Conservation (phyloP, 2,888 invertebrate species). For the Mycalesis mineus region DNA sequence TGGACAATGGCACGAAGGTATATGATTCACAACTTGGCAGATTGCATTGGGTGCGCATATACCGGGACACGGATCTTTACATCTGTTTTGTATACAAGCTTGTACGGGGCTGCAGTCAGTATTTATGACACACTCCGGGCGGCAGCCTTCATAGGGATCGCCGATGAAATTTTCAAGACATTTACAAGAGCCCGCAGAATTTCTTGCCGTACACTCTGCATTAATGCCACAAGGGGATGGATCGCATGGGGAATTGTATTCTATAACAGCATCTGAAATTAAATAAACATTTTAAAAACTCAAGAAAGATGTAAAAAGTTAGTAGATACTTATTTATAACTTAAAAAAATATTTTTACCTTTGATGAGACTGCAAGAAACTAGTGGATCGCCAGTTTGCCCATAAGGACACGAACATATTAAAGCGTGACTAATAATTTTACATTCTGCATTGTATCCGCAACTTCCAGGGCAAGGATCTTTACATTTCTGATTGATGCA, state of each 20-base stretch:
- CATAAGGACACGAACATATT: slow-evolving; percentile 80
- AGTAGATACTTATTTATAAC: too few relatives aligned
- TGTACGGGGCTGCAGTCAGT: slow-evolving; percentile 85
- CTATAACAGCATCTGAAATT: slow-evolving; percentile 53
- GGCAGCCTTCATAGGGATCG: slow-evolving; percentile 81
- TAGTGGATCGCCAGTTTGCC: slow-evolving; percentile 83
- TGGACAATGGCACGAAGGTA: slow-evolving; percentile 84
- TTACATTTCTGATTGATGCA: slow-evolving; percentile 84
- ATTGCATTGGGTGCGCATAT: slow-evolving; percentile 85
- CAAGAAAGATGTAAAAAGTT: too few relatives aligned
- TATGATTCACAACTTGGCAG: slow-evolving; percentile 86
- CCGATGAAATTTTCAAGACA: slow-evolving; percentile 80
- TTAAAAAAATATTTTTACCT: slow-evolving; percentile 51
- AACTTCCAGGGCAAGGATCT: slow-evolving; percentile 83
- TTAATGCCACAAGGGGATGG: slow-evolving; percentile 84
- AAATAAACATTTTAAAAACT: too few relatives aligned
- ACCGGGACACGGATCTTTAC: slow-evolving; percentile 88
- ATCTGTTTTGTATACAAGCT: slow-evolving; percentile 86
- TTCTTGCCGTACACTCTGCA: slow-evolving; percentile 80
- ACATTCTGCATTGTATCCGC: slow-evolving; percentile 84
- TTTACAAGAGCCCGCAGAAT: slow-evolving; percentile 83
- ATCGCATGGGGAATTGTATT: slow-evolving; percentile 79
- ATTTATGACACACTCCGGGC: slow-evolving; percentile 89
- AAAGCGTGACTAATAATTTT: slow-evolving; percentile 85
- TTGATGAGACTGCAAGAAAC: slow-evolving; percentile 60